Evolutionary conservation across 2,888 invertebrate species (phyloP), one percentile per base, ranked within the genome.

Genomic region (Mimas tiliae): DNA sequence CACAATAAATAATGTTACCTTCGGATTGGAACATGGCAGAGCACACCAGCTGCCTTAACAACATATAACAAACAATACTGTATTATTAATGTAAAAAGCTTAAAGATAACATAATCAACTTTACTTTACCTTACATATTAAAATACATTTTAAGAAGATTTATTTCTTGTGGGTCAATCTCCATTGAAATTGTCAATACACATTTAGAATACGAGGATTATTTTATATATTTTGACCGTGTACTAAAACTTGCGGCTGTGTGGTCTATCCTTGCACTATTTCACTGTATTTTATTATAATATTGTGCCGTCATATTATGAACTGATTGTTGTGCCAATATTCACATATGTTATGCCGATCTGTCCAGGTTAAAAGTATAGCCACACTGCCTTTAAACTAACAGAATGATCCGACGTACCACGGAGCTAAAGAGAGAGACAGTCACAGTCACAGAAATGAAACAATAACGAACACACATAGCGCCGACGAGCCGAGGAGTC

Each of bases 301-400:
- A 55, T 33, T 53, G 45, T 21, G 38, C 38, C 45, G 58, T 58
- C 42, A 38, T 58, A 42, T 19, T 55, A 48, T 48, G 16, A 55
- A 58, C 42, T 58, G 74, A 77, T 72, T 78, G 78, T 75, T 84
- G 82, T 88, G 85, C 76, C 86, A 82, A 89, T 89, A 84, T 83
- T 88, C 78, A 87, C 85, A 76, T 84, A 84, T 84, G 81, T 80
- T 83, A 86, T 90, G 89, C 86, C 87, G 88, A 89, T 92, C 82
- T 93, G 92, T 93, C 87, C 93, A 93, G 93, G 93, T 92, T 77
- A 77, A 83, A 87, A 84, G 81, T 86, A 75, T 87, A 89, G 87
- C 91, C 92, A 92, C 91, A 93, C 91, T 87, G 91, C 91, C 90
- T 88, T 86, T 84, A 85, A 85, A 80, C 85, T 87, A 86, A 84